Evolutionary conservation across 1,140 invertebrate genomes (phyloP), one percentile per base, ranked within the genome.

Genomic region (Manduca sexta): DNA sequence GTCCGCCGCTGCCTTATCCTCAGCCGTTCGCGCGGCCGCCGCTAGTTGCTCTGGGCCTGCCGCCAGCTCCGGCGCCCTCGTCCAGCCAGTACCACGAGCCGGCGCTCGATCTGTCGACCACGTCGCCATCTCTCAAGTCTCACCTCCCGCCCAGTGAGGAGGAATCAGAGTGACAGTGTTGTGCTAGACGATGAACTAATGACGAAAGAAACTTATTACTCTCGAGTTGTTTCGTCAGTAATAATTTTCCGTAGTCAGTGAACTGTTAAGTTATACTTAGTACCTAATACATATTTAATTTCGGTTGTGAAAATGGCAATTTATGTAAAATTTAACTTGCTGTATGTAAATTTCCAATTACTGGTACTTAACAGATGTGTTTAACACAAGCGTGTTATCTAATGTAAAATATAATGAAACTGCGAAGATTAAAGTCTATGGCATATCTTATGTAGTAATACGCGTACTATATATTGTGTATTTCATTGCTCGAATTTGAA

Each of bases 291-390:
- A 81, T 82, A 83, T 83, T 85, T 85, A 83, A 85, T 85, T 85
- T 85, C 74, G 81, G 81, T 84, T 84, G 81, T 84, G 81, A 84
- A 83, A 78, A 82, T 84, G 65, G 81, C 81, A 84, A 83, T 81
- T 84, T 81, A 74, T 81, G 68, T 83, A 81, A 78, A 71, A 70
- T 49, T 75, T 70, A 59, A 74, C 64, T 77, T 70, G 72, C 68
- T 76, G 59, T 74, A 70, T 82, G 71, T 76, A 75, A 74, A 77
- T 78, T 68, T 65, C 64, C 64, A 74, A 72, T 70, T 63, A 66
- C 66, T 76, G 73, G 60, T 69, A 74, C 64, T 73, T 76, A 73
- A 68, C 56, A 60, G 63, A 80, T 72, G 80, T 84, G 80, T 84
- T 69, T 64, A 78, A 84, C 80, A 84, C 77, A 71, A 71, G 58